A percentile compares a stretch with the other conserved stretches of the same genome.
Conservation (phyloP, 2,888 invertebrate species). For the Theretra japonica region DNA sequence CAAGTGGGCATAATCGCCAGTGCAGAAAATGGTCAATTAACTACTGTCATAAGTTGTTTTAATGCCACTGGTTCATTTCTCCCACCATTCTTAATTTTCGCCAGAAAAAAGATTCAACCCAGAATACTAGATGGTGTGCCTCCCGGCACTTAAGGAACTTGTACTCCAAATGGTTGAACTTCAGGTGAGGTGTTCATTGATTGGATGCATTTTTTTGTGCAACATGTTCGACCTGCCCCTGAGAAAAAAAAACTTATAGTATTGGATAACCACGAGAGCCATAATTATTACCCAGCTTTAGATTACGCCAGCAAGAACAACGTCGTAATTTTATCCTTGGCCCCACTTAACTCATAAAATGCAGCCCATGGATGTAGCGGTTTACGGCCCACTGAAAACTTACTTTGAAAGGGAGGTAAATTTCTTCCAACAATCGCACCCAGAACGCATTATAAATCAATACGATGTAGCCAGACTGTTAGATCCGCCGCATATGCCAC, state of each 20-base stretch:
- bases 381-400: conserved; percentile 51
- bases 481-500: too few relatives aligned
- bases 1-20: conserved; percentile 38
- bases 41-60: conserved; percentile 47
- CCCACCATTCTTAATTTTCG: conserved; percentile 54
- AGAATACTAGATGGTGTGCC: not conserved
- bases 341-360: conserved; percentile 45
- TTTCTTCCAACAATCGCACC: conserved; percentile 43
- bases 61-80: conserved; percentile 52
- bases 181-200: not conserved
- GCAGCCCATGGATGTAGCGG: conserved; percentile 49
- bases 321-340: conserved; percentile 35
- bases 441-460: conserved; percentile 46
- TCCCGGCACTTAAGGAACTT: conserved; percentile 45
- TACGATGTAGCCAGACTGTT: conserved; percentile 42
- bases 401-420: conserved; percentile 29
- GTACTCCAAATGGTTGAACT: conserved; percentile 47
- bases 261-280: conserved; percentile 51
- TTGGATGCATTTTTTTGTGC: conserved; percentile 42
- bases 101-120: conserved; percentile 42
- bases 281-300: conserved; percentile 50
- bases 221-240: conserved; percentile 43
- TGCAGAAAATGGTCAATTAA: conserved; percentile 46
- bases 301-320: conserved; percentile 47
- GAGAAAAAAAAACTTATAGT: conserved; percentile 47